Base-by-base conservation (phyloP, 2,797 vertebrate genomes). In the Octomys mimax region DNA sequence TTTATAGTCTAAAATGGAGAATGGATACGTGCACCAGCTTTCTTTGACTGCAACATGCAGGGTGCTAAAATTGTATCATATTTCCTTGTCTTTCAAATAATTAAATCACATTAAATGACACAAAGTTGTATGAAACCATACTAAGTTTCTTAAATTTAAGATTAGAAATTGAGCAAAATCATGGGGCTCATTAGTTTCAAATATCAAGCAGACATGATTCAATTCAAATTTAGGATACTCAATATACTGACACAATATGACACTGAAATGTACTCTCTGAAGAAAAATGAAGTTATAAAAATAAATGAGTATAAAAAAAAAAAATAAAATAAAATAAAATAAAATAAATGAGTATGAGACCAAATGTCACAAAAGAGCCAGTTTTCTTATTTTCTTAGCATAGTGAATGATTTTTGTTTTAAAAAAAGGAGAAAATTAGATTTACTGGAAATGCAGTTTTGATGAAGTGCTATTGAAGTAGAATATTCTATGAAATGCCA, bases 371-470 rank as follows among this genome's bases (percentile, higher is more conserved):
- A 33, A 31, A 82, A 73, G 87, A 59, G 39, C 9, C 18, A 83
- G 49, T 13, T 70, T 83, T 92, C 57, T 87, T 80, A 31, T 93
- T 96, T 77, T 42, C 39, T 95, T 18, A 92, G 88, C 5, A 95
- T 39, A 39, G 52, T 57, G 54, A 49, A 24, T 18, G 81, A 75
- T 26, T 88, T 96, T 62, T 75, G 11, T 46, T 46, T 49, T 92
- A 88, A 96, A 52, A 79, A 92, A 85, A n/a, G 22, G 22, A 87
- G 31, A 89, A 88, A 88, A 91, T 61, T 92, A 4, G 36, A 94
- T 88, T 95, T 95, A 91, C 79, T 95, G 86, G 92, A 95, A 95
- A 88, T 80, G 49, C 88, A 87, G 86, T 91, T 95, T 92, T 95
- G 57, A 94, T 95, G 88, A 95, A 95, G 82, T 95, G 57, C 3